Evolutionary conservation across 2,113 vertebrate genomes (phyloP), one percentile per base, ranked within the genome.

Genomic region (Protomyctophum bolini): DNA sequence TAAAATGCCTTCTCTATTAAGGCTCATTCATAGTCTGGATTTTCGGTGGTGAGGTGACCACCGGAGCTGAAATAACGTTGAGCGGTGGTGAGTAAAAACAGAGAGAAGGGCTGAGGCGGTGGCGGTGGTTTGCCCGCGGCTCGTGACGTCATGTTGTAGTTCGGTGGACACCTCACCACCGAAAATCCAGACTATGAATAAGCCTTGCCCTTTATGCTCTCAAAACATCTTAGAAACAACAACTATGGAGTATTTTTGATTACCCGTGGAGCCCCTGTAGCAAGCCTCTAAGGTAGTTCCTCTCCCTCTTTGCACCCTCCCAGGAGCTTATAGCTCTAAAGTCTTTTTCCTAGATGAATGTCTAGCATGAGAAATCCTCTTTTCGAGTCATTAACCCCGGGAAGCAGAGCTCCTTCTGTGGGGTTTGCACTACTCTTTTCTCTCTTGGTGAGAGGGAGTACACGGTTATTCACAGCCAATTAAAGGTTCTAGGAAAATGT

Each of bases 371-470:
- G 69, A 82, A 85, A 86, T 88, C 79, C 74, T 87, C 83, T 82
- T 79, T 79, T 87, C 70, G 75, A 88, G 85, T 88, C 84, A 88
- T 86, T 85, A 87, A 82, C 81, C 83, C 73, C 82, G 77, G 75
- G 81, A 87, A 84, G 77, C 83, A 81, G 70, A 73, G 78, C 77
- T 85, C 70, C 81, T 85, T 84, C 81, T 82, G 72, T 72, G 59
- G 75, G 83, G 85, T 85, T 79, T 69, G 78, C 75, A 69, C 77
- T 79, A 82, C 86, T 89, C 74, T 76, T 84, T 85, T 81, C 76
- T 73, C 72, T 59, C 66, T 80, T 78, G 63, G 63, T 52, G 51
- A 58, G 54, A 66, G 65, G 82, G 80, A 82, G 66, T 79, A 65
- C 74, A 76, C 61, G 61, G 65, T 58, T 68, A 41, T 82, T 85